Percentiles rank a stretch among this genome's conserved stretches.
phyloP scores from a whole-genome alignment of 2,113 vertebrate genomes.

The Vulpes ferrilata region DNA sequence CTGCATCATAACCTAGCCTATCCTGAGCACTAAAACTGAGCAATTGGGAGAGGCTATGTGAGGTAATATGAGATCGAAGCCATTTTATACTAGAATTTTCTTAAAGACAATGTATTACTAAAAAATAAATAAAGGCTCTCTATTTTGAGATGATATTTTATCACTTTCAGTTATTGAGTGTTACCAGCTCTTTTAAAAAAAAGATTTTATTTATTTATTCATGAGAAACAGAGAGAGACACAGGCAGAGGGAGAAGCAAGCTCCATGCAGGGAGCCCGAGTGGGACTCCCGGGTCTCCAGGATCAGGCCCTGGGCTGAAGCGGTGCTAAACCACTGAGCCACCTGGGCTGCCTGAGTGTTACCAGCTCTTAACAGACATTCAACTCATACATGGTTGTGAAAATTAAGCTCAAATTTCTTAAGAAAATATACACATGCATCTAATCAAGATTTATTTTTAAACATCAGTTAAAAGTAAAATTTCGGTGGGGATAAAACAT shows the following conservation, averaged over 20 bases:
- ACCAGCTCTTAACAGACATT: background rate
- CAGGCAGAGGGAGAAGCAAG: too few relatives aligned
- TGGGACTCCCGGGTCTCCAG: too few relatives aligned
- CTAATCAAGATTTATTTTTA: background rate
- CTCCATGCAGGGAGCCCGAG: too few relatives aligned
- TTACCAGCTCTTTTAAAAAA: background rate
- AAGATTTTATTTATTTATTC: too few relatives aligned
- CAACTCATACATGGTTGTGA: background rate
- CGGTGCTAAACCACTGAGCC: too few relatives aligned
- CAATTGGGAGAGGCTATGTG: background rate
- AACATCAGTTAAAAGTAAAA: background rate
- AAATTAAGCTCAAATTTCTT: conserved; percentile 30
- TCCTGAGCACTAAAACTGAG: background rate
- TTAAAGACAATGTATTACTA: background rate
- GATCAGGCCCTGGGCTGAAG: too few relatives aligned
- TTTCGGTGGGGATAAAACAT: background rate
- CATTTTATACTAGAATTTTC: background rate
- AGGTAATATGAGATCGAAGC: background rate
- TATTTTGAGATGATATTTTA: background rate
- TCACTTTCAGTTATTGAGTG: background rate
- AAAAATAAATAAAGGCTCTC: background rate
- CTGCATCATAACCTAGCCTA: background rate
- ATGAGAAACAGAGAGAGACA: too few relatives aligned
- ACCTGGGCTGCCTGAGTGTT: background rate
- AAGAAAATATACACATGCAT: background rate